Percentiles rank a stretch among this genome's conserved stretches.
Evolutionary conservation across 2,888 invertebrate genomes (phyloP).

Genomic region (Trachelus stipa): DNA sequence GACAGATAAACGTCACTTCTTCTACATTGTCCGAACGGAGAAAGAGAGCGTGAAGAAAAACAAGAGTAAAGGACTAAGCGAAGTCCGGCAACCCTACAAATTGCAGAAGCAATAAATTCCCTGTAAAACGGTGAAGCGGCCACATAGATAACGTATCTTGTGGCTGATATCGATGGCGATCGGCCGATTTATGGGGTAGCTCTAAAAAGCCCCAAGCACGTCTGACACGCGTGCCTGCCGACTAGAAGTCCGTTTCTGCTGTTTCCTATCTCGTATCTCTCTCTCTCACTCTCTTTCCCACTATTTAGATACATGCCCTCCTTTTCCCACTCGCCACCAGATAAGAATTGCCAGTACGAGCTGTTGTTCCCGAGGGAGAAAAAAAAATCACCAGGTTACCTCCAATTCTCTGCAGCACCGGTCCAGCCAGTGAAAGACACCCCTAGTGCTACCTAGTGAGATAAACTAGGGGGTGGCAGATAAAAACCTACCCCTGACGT

Average conservation of each 20-base stretch:
- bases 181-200: slow-evolving; percentile 54
- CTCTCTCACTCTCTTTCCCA: slow-evolving; percentile 18
- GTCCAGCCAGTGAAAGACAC: not conserved
- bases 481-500: slow-evolving; percentile 1
- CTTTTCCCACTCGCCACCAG: not conserved
- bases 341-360: not conserved
- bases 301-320: not conserved
- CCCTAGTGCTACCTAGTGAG: not conserved
- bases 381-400: not conserved
- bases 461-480: not conserved
- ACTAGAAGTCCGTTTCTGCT: slow-evolving; percentile 24
- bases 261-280: slow-evolving; percentile 27
- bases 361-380: not conserved
- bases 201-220: slow-evolving; percentile 40
- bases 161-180: slow-evolving; percentile 61
- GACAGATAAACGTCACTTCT: not conserved
- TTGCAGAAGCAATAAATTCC: slow-evolving; percentile 55
- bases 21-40: not conserved
- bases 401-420: not conserved
- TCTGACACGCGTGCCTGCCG: slow-evolving; percentile 32
- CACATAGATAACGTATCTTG: slow-evolving; percentile 54
- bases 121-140: slow-evolving; percentile 47
- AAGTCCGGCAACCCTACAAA: slow-evolving; percentile 42
- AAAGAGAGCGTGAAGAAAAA: not conserved
- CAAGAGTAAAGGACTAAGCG: not conserved